Conservation (phyloP, 2,797 vertebrate genomes). For the Mustela erminea region DNA sequence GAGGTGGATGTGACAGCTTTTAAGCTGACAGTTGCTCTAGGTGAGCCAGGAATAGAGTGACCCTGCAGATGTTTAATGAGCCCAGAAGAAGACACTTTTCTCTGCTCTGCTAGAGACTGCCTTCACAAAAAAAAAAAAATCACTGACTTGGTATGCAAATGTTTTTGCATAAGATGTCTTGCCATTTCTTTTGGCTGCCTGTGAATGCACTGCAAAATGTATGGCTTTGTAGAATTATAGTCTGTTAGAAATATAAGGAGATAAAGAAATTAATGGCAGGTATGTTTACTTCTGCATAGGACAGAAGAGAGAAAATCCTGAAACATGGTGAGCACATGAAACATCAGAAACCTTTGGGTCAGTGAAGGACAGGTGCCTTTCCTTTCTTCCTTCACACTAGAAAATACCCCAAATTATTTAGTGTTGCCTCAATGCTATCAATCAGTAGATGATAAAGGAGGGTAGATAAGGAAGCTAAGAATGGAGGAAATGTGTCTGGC, state of each 20-base stretch:
- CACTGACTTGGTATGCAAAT: neutral
- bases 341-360: neutral
- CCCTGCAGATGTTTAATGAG: neutral
- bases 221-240: neutral
- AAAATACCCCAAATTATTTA: neutral
- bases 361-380: neutral
- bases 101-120: neutral
- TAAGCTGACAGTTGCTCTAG: neutral
- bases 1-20: neutral
- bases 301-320: neutral
- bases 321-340: neutral
- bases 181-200: neutral
- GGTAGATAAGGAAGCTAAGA: neutral
- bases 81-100: neutral
- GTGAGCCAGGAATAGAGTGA: constrained; percentile 49
- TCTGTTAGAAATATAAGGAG: neutral
- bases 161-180: neutral
- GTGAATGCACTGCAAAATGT: neutral
- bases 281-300: neutral
- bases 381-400: neutral
- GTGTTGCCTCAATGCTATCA: neutral
- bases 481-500: neutral
- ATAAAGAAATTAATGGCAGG: neutral
- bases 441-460: neutral
- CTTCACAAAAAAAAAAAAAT: constrained; percentile 1